Percentiles rank a stretch among this genome's conserved stretches.
phyloP scores from a whole-genome alignment of 2,797 vertebrate species.

The Poeciliopsis paucimaculata region DNA sequence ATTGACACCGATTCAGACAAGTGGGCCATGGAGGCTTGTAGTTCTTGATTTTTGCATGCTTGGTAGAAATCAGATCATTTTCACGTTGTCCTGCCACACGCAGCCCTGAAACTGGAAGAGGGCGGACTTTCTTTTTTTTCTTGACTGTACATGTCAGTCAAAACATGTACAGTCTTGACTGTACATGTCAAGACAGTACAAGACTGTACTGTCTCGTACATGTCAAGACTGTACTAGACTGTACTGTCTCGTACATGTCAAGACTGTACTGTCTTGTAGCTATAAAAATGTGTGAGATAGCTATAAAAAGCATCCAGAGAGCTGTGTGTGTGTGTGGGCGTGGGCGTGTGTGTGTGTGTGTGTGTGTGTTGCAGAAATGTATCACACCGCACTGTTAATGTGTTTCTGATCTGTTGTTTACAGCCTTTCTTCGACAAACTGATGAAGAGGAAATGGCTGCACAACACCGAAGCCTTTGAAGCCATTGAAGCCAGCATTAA shows the following conservation, averaged over 20 bases:
- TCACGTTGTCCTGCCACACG: background rate
- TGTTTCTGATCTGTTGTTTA: slow-evolving; percentile 10
- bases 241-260: too few relatives aligned
- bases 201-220: too few relatives aligned
- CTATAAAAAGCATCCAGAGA: background rate
- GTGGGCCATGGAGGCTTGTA: background rate
- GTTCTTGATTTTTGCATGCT: background rate
- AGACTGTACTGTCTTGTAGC: too few relatives aligned
- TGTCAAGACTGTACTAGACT: too few relatives aligned
- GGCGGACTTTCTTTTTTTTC: background rate
- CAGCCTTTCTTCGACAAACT: slow-evolving; percentile 92
- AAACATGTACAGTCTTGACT: too few relatives aligned
- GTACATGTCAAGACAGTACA: too few relatives aligned
- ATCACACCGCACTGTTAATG: background rate
- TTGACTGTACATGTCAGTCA: background rate
- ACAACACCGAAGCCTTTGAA: slow-evolving; percentile 87
- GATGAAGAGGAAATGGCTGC: slow-evolving; percentile 91
- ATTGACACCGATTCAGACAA: background rate
- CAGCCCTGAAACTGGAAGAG: background rate
- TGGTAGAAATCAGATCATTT: background rate
- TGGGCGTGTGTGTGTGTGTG: background rate
- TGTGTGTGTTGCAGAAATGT: background rate
- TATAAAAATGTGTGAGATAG: background rate
- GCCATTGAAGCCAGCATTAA: slow-evolving; percentile 86
- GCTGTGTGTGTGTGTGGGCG: background rate